Evolutionary conservation across 2,797 vertebrate species (phyloP).

Genomic region (Catamblyrhynchus diadema): DNA sequence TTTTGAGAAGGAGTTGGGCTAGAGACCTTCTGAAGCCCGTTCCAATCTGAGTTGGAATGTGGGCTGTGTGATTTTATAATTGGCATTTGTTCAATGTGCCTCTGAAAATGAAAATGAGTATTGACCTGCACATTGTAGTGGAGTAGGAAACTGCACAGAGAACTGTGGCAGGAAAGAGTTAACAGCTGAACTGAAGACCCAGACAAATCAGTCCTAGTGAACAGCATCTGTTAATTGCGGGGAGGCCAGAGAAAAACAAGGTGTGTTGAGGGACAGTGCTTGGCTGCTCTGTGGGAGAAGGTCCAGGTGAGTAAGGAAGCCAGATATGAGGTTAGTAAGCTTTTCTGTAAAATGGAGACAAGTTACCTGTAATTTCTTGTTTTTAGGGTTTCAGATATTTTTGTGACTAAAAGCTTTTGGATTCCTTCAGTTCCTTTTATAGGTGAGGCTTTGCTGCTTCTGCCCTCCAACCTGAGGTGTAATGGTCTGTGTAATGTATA

Average conservation of each 20-base stretch:
- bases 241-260: background rate
- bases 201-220: background rate
- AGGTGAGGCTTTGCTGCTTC: accelerated
- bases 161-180: background rate
- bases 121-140: background rate
- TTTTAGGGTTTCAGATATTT: background rate
- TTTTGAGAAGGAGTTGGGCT: background rate
- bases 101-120: background rate
- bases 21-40: background rate
- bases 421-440: background rate
- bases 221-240: background rate
- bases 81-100: background rate
- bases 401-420: background rate
- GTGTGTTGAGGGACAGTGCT: accelerated
- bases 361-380: background rate
- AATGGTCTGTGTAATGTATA: background rate
- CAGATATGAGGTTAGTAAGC: background rate
- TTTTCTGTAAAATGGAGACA: background rate
- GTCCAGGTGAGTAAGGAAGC: background rate
- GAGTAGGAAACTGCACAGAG: background rate
- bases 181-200: background rate
- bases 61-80: background rate
- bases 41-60: background rate
- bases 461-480: background rate
- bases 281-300: background rate